phyloP scores from a whole-genome alignment of 2,113 vertebrate genomes.

The Actinemys pallida region DNA sequence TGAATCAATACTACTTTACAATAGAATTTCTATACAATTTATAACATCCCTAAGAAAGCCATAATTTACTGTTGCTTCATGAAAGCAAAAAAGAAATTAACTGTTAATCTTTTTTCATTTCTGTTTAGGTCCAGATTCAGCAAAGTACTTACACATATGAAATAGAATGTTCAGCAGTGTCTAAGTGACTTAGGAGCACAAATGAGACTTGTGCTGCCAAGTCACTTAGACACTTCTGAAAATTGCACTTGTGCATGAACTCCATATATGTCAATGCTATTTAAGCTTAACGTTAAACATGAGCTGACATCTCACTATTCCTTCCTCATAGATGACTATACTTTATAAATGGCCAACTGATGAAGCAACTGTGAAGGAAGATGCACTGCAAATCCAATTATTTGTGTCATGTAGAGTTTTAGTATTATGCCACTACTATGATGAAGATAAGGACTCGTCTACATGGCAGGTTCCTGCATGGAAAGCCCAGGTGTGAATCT shows the following conservation, averaged over 20 bases:
- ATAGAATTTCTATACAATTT: neutral
- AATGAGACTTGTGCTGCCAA: neutral
- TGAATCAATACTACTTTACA: neutral
- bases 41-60: neutral
- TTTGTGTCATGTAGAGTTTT: neutral
- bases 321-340: neutral
- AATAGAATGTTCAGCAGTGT: neutral
- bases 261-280: rapidly evolving
- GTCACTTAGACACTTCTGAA: neutral
- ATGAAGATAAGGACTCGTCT: neutral
- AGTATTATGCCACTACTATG: neutral
- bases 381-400: rapidly evolving
- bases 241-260: neutral
- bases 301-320: neutral
- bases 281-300: neutral
- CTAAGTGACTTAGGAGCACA: neutral
- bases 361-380: neutral
- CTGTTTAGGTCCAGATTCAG: neutral
- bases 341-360: neutral
- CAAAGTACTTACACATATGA: neutral
- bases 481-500: neutral
- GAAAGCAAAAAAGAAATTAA: neutral
- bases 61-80: neutral
- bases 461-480: neutral
- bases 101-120: neutral